A percentile compares a stretch with the other conserved stretches of the same genome.
Conservation (phyloP, 2,888 invertebrate genomes). For the Digitonthophagus gazella region DNA sequence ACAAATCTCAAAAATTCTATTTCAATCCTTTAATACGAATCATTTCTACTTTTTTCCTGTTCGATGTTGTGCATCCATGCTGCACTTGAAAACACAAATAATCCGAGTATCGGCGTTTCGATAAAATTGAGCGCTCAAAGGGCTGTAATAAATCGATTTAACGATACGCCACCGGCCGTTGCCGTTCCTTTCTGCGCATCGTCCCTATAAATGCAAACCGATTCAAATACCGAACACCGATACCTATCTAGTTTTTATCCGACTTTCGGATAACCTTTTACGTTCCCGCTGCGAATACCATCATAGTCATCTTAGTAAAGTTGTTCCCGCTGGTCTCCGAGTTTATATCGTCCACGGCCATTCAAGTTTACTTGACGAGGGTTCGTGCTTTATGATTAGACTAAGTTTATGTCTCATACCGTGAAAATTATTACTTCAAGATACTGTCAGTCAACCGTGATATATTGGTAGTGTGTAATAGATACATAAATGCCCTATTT, state of each 20-base stretch:
- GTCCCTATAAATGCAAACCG: neutral
- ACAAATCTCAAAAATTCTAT: too few species aligned
- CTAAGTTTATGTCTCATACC: neutral
- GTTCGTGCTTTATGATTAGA: neutral
- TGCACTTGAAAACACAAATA: neutral
- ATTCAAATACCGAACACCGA: neutral
- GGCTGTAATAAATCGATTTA: neutral
- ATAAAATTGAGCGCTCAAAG: neutral
- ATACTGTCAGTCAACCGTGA: neutral
- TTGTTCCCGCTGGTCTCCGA: too few species aligned
- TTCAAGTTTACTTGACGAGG: neutral
- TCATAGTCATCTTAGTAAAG: neutral
- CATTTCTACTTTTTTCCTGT: too few species aligned
- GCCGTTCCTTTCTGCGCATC: neutral
- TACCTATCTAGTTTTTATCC: neutral
- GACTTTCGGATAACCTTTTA: neutral
- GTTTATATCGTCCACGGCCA: neutral
- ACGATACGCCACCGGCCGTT: neutral
- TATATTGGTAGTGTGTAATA: too few species aligned
- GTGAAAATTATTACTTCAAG: neutral
- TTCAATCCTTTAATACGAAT: neutral
- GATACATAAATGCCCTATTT: neutral
- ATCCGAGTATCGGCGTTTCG: neutral
- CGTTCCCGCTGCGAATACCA: neutral
- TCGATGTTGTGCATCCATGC: too few species aligned